These are phyloP conservation scores for Chloromyia formosa DNA, from an alignment of 2,888 invertebrate species.

Conservation along the genomic window DNA sequence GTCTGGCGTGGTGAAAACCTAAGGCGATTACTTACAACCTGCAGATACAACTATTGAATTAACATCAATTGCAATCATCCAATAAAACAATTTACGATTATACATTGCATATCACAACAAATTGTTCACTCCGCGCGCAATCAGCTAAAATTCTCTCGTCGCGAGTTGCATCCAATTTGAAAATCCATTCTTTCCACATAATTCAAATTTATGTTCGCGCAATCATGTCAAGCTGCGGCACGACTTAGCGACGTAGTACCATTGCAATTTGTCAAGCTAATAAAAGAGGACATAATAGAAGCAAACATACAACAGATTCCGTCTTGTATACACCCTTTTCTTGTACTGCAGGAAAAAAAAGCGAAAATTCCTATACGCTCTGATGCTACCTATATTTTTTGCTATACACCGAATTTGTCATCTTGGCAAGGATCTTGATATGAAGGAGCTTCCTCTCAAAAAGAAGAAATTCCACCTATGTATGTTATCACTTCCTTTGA, in stretches of 20 bases:
- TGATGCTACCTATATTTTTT: neutral
- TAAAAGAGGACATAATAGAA: slow-evolving; percentile 15
- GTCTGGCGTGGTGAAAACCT: no score
- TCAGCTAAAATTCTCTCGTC: neutral
- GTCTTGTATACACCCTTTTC: no score
- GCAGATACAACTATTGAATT: no score
- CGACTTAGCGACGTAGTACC: neutral
- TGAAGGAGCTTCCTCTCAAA: slow-evolving; percentile 1
- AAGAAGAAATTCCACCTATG: slow-evolving; percentile 36
- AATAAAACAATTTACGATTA: no score
- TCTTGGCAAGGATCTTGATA: neutral
- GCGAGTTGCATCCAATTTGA: neutral
- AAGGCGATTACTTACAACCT: no score
- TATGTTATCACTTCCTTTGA: slow-evolving; percentile 33
- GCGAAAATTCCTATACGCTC: no score
- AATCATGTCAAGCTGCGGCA: neutral
- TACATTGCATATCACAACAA: no score
- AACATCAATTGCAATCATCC: no score
- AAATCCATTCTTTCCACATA: neutral
- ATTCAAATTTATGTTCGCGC: neutral
- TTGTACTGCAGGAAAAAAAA: neutral
- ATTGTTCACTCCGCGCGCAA: no score
- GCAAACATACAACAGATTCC: no score
- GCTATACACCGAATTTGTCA: neutral
- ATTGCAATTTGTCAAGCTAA: slow-evolving; percentile 36